Base-by-base conservation (phyloP, 1,140 invertebrate genomes). In the Thrips palmi region DNA sequence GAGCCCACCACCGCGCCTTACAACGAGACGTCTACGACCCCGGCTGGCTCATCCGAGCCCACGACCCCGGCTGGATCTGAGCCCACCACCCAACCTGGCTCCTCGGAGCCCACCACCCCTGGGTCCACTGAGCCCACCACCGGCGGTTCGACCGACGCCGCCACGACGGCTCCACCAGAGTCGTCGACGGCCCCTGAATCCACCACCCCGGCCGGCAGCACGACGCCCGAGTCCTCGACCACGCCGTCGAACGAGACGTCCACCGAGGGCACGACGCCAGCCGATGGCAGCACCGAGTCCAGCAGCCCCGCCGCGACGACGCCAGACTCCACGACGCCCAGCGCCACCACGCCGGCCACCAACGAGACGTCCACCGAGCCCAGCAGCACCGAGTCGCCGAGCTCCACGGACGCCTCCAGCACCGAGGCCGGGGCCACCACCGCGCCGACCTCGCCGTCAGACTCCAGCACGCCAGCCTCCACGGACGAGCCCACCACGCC, bases 361-460 rank as follows among this genome's bases (percentile, higher is more conserved):
- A 34, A 14, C 2, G 7, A 6, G 19, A 22, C 36, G 3, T 4
- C 12, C 29, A 17, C 46, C 43, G 34, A 49, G 46, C 2, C 42
- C 48, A 1, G 45, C 43, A 41, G 41, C 33, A 33, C 39, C 44
- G 30, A 36, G 17, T 17, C 42, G 42, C 33, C 7, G 18, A 8
- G 29, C 38, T 8, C 32, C 40, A 3, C 42, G 38, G 35, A 18
- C 40, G 1, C 30, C 25, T 30, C 40, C 39, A 23, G 40, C 43
- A 17, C 41, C 20, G 35, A 17, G 22, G 15, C 5, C 15, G 4
- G 19, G 12, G 6, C 32, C n/a, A 28, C 29, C n/a, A n/a, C n/a
- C n/a, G n/a, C 35, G 33, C 3, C n/a, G n/a, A n/a, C n/a, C n/a
- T n/a, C n/a, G n/a, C n/a, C n/a, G 4, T n/a, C n/a, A n/a, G n/a